phyloP scores from a whole-genome alignment of 2,113 vertebrate species.

The Arenaria interpres region DNA sequence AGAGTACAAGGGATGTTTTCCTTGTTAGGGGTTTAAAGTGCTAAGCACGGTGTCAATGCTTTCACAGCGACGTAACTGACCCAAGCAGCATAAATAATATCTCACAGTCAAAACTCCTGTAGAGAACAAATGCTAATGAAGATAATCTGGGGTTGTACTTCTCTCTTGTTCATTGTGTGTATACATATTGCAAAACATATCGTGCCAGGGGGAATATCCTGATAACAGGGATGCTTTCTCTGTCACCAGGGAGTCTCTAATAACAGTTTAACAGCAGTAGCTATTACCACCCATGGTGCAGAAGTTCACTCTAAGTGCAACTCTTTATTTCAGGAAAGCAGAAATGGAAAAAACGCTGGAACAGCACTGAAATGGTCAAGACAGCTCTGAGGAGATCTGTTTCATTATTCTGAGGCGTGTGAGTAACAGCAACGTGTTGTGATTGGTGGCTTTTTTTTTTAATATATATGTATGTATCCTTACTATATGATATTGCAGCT shows the following conservation, averaged over 20 bases:
- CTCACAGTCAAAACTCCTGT: background rate
- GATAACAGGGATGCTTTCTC: background rate
- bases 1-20: background rate
- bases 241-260: background rate
- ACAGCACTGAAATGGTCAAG: background rate
- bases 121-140: background rate
- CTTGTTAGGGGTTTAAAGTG: background rate
- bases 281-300: background rate
- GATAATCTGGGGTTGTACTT: background rate
- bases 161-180: background rate
- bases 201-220: background rate
- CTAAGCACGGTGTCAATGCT: background rate
- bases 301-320: background rate
- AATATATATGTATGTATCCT: background rate
- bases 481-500: background rate
- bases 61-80: background rate
- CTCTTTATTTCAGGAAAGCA: background rate
- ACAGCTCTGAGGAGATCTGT: background rate
- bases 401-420: background rate
- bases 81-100: background rate
- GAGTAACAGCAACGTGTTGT: background rate
- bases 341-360: background rate
- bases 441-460: background rate
- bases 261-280: background rate
- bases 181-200: background rate